Evolutionary conservation across 2,113 vertebrate genomes (phyloP).

Genomic region (Corynorhinus townsendii): DNA sequence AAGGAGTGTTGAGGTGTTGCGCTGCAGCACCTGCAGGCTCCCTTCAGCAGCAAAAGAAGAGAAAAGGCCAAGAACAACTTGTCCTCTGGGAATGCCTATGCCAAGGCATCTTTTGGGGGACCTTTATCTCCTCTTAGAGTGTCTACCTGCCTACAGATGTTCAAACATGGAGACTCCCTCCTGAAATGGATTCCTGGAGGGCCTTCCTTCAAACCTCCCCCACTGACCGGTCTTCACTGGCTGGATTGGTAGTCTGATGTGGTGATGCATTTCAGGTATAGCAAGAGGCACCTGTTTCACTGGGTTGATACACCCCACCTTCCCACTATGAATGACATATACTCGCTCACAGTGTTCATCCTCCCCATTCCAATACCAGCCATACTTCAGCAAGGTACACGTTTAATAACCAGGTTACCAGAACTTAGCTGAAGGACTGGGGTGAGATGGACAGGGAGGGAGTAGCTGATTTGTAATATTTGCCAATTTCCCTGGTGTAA

Average conservation of each 20-base stretch:
- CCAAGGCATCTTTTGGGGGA: too few species aligned
- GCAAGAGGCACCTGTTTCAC: neutral
- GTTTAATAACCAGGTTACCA: neutral
- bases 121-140: neutral
- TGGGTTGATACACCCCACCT: fast-evolving
- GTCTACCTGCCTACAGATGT: neutral
- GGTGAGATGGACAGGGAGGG: too few species aligned
- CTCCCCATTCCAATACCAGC: neutral
- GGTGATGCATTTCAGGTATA: fast-evolving
- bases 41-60: neutral
- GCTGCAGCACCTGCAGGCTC: neutral
- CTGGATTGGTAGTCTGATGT: fast-evolving
- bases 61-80: neutral
- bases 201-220: neutral
- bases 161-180: neutral
- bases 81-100: neutral
- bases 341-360: too few species aligned
- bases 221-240: too few species aligned
- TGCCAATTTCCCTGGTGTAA: neutral
- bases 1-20: neutral
- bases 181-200: too few species aligned
- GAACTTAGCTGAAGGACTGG: neutral
- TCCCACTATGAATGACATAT: fast-evolving
- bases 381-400: neutral
- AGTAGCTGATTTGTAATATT: neutral